Evolutionary conservation across 2,113 vertebrate species (phyloP), one percentile per base, ranked within the genome.

Genomic region (Dasyornis broadbenti): DNA sequence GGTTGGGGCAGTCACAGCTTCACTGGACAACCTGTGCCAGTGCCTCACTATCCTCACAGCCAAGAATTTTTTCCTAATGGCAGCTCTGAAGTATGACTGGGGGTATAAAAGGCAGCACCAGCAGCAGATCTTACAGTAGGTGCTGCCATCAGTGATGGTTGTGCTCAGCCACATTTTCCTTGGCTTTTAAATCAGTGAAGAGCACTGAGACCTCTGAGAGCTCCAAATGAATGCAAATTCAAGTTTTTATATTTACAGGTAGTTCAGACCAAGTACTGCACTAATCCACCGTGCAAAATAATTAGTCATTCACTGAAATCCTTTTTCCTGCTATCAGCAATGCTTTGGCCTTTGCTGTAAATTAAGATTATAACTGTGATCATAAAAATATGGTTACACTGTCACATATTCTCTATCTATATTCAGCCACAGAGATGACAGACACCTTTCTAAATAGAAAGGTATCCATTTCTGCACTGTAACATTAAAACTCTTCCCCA

Each of bases 381-480:
- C 30, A 68, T 63, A 92, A 92, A 95, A 94, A 50, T 65, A 35
- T 24, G 2, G 20, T 66, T 90, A 61, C n/a, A 26, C 30, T 30
- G 17, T 23, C 70, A 54, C 6, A 2, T 56, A 57, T 87, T 91
- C 66, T 37, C 49, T 6, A 45, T 57, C 35, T 28, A 16, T 49
- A 82, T 69, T 85, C 39, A 87, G 65, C 31, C 37, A 65, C 4
- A 3, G 66, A 89, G 49, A 69, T 53, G 66, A 86, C 27, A 70
- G 64, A 60, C 26, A 89, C 45, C 12, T 87, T 94, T 79, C 49
- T 86, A 86, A 68, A 81, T 71, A 35, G 70, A 87, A 87, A 89
- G 26, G 22, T 54, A 69, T 83, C 33, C 5, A 49, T 78, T 71
- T 86, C 52, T 73, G 11, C 65, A 33, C 45, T 71, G 28, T 53